Evolutionary conservation across 2,113 vertebrate species (phyloP).

Genomic region (Corythaixoides concolor): DNA sequence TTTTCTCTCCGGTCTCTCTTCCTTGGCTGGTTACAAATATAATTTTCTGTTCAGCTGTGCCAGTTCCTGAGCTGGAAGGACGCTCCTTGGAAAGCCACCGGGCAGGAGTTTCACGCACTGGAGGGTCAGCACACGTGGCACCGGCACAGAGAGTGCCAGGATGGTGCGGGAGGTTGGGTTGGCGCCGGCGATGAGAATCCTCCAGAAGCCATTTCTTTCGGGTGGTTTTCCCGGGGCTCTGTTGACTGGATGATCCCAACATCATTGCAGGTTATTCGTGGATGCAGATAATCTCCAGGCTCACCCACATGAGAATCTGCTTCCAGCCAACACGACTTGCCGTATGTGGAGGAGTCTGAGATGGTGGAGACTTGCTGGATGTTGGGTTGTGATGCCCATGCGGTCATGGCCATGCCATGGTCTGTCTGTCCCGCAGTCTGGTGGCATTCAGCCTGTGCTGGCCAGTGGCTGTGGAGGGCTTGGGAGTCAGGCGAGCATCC

Average conservation of each 20-base stretch:
- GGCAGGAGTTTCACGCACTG: background rate
- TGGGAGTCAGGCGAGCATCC: fast-evolving
- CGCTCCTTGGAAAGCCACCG: background rate
- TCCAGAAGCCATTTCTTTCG: background rate
- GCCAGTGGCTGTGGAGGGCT: background rate
- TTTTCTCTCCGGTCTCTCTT: background rate
- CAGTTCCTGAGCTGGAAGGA: background rate
- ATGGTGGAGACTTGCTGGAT: background rate
- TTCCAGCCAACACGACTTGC: background rate
- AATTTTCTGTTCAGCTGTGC: background rate
- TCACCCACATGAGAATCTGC: fast-evolving
- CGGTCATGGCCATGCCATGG: fast-evolving
- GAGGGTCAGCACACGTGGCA: background rate
- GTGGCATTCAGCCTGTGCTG: background rate
- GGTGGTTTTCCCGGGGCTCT: background rate
- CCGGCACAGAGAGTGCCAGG: background rate
- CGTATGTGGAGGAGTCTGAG: background rate
- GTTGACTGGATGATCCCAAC: fast-evolving
- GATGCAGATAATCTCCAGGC: background rate
- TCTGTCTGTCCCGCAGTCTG: background rate
- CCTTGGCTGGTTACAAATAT: background rate
- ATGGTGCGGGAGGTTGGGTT: background rate
- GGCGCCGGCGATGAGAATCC: background rate
- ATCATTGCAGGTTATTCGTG: fast-evolving
- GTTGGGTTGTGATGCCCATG: background rate